A percentile compares a stretch with the other conserved stretches of the same genome.
These are phyloP conservation scores for Dermatophagoides farinae DNA, from an alignment of 1,140 invertebrate species.

Conservation along the genomic window DNA sequence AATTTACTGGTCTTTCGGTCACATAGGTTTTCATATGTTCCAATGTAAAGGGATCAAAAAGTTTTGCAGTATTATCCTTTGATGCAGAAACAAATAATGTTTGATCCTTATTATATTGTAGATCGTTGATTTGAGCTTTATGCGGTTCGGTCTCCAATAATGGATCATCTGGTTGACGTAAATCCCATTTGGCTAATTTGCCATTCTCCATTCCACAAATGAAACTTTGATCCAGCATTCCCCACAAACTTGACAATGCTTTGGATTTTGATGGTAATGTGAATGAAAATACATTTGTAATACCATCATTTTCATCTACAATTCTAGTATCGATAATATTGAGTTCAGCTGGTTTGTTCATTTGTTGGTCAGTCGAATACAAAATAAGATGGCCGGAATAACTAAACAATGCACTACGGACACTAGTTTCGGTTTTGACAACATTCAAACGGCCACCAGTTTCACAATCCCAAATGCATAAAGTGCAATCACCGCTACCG, in stretches of 20 bases:
- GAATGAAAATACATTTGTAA: neutral
- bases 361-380: slow-evolving; percentile 76
- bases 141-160: slow-evolving; percentile 43
- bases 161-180: slow-evolving; percentile 34
- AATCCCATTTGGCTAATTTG: slow-evolving; percentile 70
- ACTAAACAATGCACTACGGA: slow-evolving; percentile 74
- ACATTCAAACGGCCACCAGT: slow-evolving; percentile 35
- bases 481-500: slow-evolving; percentile 75
- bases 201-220: slow-evolving; percentile 89
- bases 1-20: slow-evolving; percentile 88
- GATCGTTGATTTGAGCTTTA: slow-evolving; percentile 70
- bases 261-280: slow-evolving; percentile 41
- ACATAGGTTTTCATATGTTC: slow-evolving; percentile 79
- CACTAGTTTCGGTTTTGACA: slow-evolving; percentile 60
- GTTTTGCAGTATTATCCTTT: slow-evolving; percentile 75
- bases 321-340: slow-evolving; percentile 37
- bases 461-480: slow-evolving; percentile 45
- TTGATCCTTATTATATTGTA: slow-evolving; percentile 77
- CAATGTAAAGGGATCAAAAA: slow-evolving; percentile 70
- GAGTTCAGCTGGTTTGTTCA: slow-evolving; percentile 72
- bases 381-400: slow-evolving; percentile 76
- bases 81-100: slow-evolving; percentile 92
- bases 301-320: neutral
- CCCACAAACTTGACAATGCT: slow-evolving; percentile 80
- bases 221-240: slow-evolving; percentile 66